phyloP scores from a whole-genome alignment of 2,113 vertebrate species.

The Pavo muticus region DNA sequence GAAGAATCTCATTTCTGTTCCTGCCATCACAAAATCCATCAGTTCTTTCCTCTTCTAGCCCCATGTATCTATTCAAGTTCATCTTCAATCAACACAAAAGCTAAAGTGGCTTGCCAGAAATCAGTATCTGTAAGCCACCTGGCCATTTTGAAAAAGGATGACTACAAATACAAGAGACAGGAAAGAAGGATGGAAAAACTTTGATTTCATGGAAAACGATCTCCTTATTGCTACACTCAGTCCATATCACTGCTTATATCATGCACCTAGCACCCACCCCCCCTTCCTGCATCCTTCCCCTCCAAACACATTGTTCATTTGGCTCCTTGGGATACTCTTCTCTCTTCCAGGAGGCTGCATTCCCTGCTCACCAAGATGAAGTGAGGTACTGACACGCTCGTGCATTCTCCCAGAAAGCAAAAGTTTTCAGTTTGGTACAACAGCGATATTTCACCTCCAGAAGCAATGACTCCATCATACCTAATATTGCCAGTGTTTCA shows the following conservation, averaged over 20 bases:
- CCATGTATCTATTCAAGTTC: not conserved
- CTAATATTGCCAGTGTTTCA: not conserved
- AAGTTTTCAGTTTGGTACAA: conserved; percentile 9
- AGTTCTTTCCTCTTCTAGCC: not conserved
- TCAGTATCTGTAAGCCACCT: not conserved
- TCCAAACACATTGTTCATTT: accelerated
- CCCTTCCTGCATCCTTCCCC: not conserved
- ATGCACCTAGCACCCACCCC: not conserved
- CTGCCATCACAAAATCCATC: not conserved
- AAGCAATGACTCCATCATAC: not conserved
- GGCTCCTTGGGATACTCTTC: not conserved
- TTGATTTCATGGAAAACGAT: not conserved
- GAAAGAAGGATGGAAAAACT: not conserved
- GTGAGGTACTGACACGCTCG: not conserved
- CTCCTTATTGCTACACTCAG: not conserved
- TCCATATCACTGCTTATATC: not conserved
- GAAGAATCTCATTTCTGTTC: not conserved
- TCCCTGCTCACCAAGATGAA: not conserved
- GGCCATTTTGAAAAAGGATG: not conserved
- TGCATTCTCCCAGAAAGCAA: not conserved
- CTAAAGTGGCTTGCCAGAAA: not conserved
- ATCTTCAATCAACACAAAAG: conserved; percentile 1
- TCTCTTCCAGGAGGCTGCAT: not conserved
- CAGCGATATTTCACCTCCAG: not conserved
- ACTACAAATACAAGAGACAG: not conserved